Conservation (phyloP, 2,797 vertebrate species). For the Holocentrus rufus region DNA sequence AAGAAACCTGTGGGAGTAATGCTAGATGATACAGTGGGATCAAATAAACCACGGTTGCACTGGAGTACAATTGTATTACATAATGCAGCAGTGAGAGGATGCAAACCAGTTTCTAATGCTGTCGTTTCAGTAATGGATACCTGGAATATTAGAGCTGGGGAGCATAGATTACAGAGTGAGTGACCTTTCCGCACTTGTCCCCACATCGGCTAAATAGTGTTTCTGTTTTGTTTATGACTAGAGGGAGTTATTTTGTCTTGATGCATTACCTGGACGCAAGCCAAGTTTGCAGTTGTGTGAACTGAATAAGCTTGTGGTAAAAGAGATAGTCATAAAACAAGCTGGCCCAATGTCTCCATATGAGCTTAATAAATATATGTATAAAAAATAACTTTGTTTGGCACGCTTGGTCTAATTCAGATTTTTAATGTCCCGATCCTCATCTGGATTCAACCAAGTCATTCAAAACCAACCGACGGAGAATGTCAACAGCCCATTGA, state of each 20-base stretch:
- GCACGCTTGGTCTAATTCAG: conserved; percentile 1
- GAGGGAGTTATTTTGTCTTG: conserved; percentile 24
- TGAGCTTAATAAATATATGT: conserved; percentile 19
- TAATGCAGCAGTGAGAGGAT: background rate
- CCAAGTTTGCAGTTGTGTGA: conserved; percentile 27
- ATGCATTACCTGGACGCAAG: conserved; percentile 24
- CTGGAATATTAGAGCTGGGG: background rate
- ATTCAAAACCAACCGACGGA: conserved; percentile 10
- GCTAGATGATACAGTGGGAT: background rate
- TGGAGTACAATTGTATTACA: background rate
- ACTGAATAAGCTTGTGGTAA: background rate
- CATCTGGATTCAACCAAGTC: conserved; percentile 28
- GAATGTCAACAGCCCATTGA: conserved; percentile 20
- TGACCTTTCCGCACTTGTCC: background rate
- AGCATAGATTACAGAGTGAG: background rate
- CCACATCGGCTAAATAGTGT: background rate
- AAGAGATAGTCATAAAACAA: background rate
- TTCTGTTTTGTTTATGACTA: background rate
- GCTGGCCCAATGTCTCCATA: background rate
- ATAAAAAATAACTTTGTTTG: conserved; percentile 17
- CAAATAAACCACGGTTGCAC: background rate
- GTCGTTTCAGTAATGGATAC: background rate
- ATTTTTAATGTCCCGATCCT: conserved; percentile 8
- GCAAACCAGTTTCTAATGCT: background rate
- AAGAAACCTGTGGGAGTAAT: too few relatives aligned